Base-by-base conservation (phyloP, 1,140 invertebrate genomes). In the Daktulosphaira vitifoliae region DNA sequence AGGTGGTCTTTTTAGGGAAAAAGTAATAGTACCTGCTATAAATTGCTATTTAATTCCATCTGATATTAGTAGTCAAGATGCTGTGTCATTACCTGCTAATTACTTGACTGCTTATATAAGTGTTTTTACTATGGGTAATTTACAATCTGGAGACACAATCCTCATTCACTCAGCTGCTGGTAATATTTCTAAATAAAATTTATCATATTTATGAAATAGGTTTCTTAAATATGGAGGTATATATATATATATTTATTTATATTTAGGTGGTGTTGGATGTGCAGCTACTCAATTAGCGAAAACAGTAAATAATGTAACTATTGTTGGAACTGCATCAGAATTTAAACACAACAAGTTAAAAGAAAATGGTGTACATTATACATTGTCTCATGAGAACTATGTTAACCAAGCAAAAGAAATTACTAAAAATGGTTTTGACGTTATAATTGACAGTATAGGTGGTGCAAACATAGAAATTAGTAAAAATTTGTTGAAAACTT, bases 211-310 rank as follows among this genome's bases (percentile, higher is more conserved):
- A n/a, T n/a, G n/a, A n/a, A n/a, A n/a, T n/a, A n/a, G n/a, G n/a
- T n/a, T n/a, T n/a, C n/a, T n/a, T n/a, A n/a, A n/a, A n/a, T n/a
- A n/a, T n/a, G n/a, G n/a, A n/a, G n/a, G n/a, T n/a, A n/a, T n/a
- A n/a, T n/a, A n/a, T n/a, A n/a, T n/a, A n/a, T n/a, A n/a, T n/a
- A n/a, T n/a, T n/a, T n/a, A n/a, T n/a, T n/a, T n/a, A n/a, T n/a
- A n/a, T n/a, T n/a, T 68, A 79, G 78, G 78, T 56, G 78, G 78
- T 66, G 77, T 80, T 29, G 78, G 78, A 1, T 77, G 74, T 71
- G 78, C 78, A 39, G 77, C 74, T 8, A 77, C 76, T 6, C 77
- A 79, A 69, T 67, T 80, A 49, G 75, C 77, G 18, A 74, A 71
- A 69, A 72, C 68, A 20, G 65, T 76, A 1, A 67, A 69, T 48